Evolutionary conservation across 2,888 invertebrate species (phyloP).

Genomic region (Endomychus coccineus): DNA sequence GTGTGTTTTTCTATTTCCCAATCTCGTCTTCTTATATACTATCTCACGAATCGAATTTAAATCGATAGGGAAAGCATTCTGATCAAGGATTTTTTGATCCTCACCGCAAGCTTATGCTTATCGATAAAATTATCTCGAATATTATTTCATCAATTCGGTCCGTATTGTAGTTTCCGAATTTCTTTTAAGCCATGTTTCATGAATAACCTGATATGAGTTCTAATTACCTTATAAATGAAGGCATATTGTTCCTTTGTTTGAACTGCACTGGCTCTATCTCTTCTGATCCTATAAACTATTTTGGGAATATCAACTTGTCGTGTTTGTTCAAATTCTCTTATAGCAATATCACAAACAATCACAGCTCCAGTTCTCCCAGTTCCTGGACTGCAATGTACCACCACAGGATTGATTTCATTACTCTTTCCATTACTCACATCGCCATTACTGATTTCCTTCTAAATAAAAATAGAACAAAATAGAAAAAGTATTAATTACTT

Average conservation of each 20-base stretch:
- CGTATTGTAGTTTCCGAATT: no score
- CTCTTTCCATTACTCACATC: conserved; percentile 25
- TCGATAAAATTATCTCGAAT: not conserved
- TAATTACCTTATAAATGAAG: conserved; percentile 80
- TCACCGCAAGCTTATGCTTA: no score
- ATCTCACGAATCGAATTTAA: no score
- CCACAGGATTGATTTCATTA: conserved; percentile 59
- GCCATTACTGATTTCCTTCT: conserved; percentile 31
- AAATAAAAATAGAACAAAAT: no score
- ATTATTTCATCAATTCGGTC: not conserved
- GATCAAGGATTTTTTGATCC: no score
- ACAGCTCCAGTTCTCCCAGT: conserved; percentile 85
- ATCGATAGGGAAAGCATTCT: no score
- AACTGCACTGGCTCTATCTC: conserved; percentile 83
- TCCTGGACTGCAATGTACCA: conserved; percentile 82
- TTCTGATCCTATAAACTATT: conserved; percentile 73
- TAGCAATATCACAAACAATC: conserved; percentile 78
- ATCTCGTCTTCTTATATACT: no score
- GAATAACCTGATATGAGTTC: conserved; percentile 1
- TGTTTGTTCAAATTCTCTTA: conserved; percentile 77
- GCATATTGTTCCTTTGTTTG: conserved; percentile 88
- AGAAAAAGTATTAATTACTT: no score
- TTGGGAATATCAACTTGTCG: conserved; percentile 79
- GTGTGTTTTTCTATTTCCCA: no score
- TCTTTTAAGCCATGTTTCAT: not conserved